Evolutionary conservation across 1,140 invertebrate genomes (phyloP).

Genomic region (Sweltsa coloradensis): DNA sequence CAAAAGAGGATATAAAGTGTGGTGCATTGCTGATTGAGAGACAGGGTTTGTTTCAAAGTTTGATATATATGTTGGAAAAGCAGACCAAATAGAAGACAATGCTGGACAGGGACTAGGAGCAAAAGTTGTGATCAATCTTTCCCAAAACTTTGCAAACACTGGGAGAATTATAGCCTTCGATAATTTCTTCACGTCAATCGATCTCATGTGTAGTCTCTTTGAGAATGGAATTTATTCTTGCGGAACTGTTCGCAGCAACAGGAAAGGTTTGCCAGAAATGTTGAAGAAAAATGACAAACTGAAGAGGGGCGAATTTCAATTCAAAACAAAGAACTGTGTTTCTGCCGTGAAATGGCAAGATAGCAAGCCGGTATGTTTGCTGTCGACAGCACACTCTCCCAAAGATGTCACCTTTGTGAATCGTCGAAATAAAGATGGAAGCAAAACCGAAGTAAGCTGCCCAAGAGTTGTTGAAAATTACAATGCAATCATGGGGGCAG

Average conservation of each 20-base stretch:
- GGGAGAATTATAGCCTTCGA: slow-evolving; percentile 25
- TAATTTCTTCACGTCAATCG: slow-evolving; percentile 19
- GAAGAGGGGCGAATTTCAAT: slow-evolving; percentile 18
- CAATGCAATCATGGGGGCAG: slow-evolving; percentile 27
- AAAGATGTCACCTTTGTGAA: slow-evolving; percentile 8
- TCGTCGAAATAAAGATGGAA: slow-evolving; percentile 14
- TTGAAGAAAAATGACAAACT: slow-evolving; percentile 15
- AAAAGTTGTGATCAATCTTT: neutral
- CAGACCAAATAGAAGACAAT: neutral
- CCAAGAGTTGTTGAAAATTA: slow-evolving; percentile 27
- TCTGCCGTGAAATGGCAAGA: slow-evolving; percentile 29
- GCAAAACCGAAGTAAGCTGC: slow-evolving; percentile 15
- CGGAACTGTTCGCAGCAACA: slow-evolving; percentile 17
- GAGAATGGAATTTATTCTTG: slow-evolving; percentile 15
- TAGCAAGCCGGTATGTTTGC: slow-evolving; percentile 26
- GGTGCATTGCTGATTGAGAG: slow-evolving; percentile 5
- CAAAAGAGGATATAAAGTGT: slow-evolving; percentile 17
- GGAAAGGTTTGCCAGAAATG: slow-evolving; percentile 17
- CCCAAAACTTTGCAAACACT: neutral
- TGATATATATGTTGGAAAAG: slow-evolving; percentile 19
- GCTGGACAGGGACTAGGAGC: neutral
- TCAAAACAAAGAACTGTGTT: slow-evolving; percentile 18
- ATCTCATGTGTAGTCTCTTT: slow-evolving; percentile 17
- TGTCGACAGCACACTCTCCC: slow-evolving; percentile 26
- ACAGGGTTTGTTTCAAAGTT: slow-evolving; percentile 16